Evolutionary conservation across 2,888 invertebrate species (phyloP).

Genomic region (Pyrrhia umbra): DNA sequence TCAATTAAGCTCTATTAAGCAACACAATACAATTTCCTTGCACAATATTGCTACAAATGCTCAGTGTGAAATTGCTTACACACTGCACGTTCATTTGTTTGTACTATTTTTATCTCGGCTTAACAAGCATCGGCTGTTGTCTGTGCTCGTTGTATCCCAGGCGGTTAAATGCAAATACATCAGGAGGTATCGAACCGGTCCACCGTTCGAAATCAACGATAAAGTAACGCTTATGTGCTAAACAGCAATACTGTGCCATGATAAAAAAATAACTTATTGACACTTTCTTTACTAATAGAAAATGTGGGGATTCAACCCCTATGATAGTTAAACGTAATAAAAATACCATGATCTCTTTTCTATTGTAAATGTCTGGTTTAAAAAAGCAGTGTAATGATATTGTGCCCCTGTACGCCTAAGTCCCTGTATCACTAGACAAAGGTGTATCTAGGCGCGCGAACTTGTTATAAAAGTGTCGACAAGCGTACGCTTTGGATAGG

Average conservation of each 20-base stretch:
- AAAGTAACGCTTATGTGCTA: slow-evolving; percentile 64
- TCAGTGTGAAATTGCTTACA: slow-evolving; percentile 62
- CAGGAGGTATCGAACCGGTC: slow-evolving; percentile 75
- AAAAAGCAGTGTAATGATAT: slow-evolving; percentile 56
- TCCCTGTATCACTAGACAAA: slow-evolving; percentile 54
- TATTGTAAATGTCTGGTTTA: slow-evolving; percentile 59
- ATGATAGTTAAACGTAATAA: slow-evolving; percentile 42
- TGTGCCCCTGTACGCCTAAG: slow-evolving; percentile 55
- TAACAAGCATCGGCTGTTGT: slow-evolving; percentile 59
- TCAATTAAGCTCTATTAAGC: slow-evolving; percentile 77
- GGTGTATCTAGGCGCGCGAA: slow-evolving; percentile 69
- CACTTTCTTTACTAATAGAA: slow-evolving; percentile 39
- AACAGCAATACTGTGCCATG: slow-evolving; percentile 51
- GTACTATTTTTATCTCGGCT: slow-evolving; percentile 69
- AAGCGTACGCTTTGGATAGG: slow-evolving; percentile 60
- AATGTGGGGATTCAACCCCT: slow-evolving; percentile 54
- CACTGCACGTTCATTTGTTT: slow-evolving; percentile 60
- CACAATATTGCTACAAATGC: slow-evolving; percentile 63
- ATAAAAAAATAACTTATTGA: slow-evolving; percentile 51
- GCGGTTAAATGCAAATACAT: slow-evolving; percentile 77
- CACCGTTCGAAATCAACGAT: slow-evolving; percentile 62
- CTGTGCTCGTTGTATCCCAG: slow-evolving; percentile 67
- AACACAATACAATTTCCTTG: slow-evolving; percentile 70
- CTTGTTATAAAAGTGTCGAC: slow-evolving; percentile 72
- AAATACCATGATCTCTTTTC: slow-evolving; percentile 45